Base-by-base conservation (phyloP, 2,113 vertebrate species). In the Hippocampus comes region DNA sequence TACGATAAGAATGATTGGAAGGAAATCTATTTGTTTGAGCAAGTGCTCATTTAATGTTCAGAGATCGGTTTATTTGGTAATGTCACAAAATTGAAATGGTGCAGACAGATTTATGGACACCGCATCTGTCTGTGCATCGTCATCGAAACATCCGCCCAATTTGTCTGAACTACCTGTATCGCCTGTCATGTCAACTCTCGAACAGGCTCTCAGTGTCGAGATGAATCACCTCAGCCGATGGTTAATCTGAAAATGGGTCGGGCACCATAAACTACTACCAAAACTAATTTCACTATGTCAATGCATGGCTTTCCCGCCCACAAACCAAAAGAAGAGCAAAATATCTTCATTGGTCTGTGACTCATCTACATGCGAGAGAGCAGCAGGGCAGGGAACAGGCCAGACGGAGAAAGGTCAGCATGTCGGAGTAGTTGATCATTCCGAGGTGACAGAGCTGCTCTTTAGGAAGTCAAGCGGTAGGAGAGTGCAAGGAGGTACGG, bases 341-440 rank as follows among this genome's bases (percentile, higher is more conserved):
- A 85, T 78, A 82, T 91, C 86, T 91, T 89, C 86, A 92, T 91
- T 80, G 75, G 80, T 91, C 89, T 91, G 86, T 84, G 86, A 91
- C 90, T 91, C 83, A 92, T 93, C 89, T 91, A 82, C 88, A 90
- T 91, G 78, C 72, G 68, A 74, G 86, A 77, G 76, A 76, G 82
- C 71, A 80, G 68, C 71, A 81, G 75, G 85, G 80, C 34, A 82
- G 78, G 81, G 74, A 76, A 68, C 78, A 78, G 46, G 84, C 87
- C 85, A 80, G 70, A 77, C 79, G 82, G 81, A 87, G 78, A 91
- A 87, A 91, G 86, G 91, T 90, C 91, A 91, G 75, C 20, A 51
- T 71, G 64, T 70, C 74, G 68, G 85, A 89, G 82, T 84, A 86
- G 88, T 92, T 82, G 81, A 92, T 92, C 89, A 90, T 78, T 87